Percentiles rank a stretch among this genome's conserved stretches.
Conservation (phyloP, 2,113 vertebrate genomes). For the Emberiza fucata region DNA sequence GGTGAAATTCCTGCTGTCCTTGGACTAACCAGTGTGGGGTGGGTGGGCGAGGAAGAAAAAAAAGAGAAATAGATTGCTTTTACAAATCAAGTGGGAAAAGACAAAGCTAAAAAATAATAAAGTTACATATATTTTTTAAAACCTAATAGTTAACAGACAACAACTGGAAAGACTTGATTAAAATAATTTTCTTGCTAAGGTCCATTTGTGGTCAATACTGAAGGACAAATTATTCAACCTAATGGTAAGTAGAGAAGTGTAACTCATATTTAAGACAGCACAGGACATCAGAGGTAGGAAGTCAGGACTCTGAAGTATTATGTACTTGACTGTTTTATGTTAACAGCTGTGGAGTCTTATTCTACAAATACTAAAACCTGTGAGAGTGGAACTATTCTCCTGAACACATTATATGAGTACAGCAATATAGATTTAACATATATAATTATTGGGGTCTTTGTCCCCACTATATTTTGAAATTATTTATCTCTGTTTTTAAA, state of each 20-base stretch:
- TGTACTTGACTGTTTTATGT: not conserved
- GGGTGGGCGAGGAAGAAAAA: not conserved
- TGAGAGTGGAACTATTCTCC: not conserved
- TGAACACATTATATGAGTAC: not conserved
- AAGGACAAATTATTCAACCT: slow-evolving; percentile 77
- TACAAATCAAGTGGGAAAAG: not conserved
- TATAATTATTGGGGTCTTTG: not conserved
- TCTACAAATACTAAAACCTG: not conserved
- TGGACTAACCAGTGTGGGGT: not conserved
- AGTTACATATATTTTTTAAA: not conserved
- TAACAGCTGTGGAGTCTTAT: not conserved
- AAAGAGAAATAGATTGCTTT: not conserved
- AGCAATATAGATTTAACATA: not conserved
- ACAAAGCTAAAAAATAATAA: not conserved
- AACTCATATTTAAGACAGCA: slow-evolving; percentile 79
- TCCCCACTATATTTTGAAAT: not conserved
- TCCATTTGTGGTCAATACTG: slow-evolving; percentile 81
- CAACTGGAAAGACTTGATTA: not conserved
- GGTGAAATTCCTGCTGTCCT: not conserved
- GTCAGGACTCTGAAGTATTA: not conserved
- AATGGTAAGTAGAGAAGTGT: slow-evolving; percentile 70
- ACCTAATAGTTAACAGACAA: not conserved
- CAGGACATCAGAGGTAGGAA: slow-evolving; percentile 79
- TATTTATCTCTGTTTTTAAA: not conserved
- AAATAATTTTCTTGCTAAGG: slow-evolving; percentile 56